Percentiles rank a stretch among this genome's conserved stretches.
These are phyloP conservation scores for Dryadula phaetusa DNA, from an alignment of 2,888 invertebrate species.

Conservation along the genomic window DNA sequence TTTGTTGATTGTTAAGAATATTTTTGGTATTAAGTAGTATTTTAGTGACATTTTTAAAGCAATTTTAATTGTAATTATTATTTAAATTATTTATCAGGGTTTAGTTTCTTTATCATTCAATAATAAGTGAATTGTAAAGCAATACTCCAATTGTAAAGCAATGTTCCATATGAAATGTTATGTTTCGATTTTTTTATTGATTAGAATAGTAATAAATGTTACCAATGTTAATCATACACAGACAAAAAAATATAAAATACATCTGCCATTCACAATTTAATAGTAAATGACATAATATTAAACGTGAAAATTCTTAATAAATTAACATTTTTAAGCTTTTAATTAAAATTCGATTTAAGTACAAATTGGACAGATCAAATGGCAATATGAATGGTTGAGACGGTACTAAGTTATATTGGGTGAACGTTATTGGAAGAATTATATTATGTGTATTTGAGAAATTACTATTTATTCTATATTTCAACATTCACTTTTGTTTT, in stretches of 20 bases:
- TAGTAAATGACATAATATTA: not conserved
- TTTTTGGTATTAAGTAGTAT: no score
- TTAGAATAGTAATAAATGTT: not conserved
- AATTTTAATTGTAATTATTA: no score
- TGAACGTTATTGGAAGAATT: not conserved
- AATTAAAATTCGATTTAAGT: slow-evolving; percentile 6
- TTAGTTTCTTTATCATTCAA: not conserved
- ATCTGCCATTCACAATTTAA: no score
- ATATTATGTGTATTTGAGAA: not conserved
- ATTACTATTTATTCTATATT: not conserved
- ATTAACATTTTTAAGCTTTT: slow-evolving; percentile 5
- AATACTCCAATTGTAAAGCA: no score
- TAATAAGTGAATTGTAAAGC: slow-evolving; percentile 8
- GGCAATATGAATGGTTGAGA: not conserved
- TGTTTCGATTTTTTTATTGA: not conserved
- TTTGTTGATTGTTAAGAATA: no score
- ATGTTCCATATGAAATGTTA: not conserved
- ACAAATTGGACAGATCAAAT: slow-evolving; percentile 1
- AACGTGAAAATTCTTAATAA: not conserved
- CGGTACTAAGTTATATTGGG: slow-evolving; percentile 1
- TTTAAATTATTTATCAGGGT: not conserved
- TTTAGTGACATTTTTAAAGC: no score
- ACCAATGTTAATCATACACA: not conserved
- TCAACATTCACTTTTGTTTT: no score
- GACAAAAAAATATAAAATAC: not conserved